A percentile compares a stretch with the other conserved stretches of the same genome.
Conservation (phyloP, 2,797 vertebrate species). For the Catostomus latipinnis region DNA sequence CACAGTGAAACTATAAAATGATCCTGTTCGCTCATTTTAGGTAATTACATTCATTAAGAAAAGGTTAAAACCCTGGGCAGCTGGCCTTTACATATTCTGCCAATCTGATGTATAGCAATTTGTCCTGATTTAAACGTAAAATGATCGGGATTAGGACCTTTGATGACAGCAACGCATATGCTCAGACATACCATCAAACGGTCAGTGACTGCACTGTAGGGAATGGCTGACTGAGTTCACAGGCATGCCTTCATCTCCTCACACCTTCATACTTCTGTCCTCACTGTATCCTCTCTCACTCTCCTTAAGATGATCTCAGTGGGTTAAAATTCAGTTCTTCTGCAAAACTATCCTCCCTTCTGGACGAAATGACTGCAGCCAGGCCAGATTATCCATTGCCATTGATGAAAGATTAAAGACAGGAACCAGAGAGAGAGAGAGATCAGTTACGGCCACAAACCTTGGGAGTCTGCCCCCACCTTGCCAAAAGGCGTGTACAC, state of each 20-base stretch:
- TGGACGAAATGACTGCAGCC: slow-evolving; percentile 41
- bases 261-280: slow-evolving; percentile 58
- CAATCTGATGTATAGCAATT: slow-evolving; percentile 74
- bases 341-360: slow-evolving; percentile 56
- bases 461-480: slow-evolving; percentile 46
- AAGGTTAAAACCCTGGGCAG: slow-evolving; percentile 72
- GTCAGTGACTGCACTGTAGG: slow-evolving; percentile 46
- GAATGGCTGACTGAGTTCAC: slow-evolving; percentile 51
- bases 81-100: not conserved
- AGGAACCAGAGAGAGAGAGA: slow-evolving; percentile 7
- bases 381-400: slow-evolving; percentile 66
- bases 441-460: slow-evolving; percentile 30
- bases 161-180: slow-evolving; percentile 60
- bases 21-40: slow-evolving; percentile 58
- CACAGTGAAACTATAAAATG: slow-evolving; percentile 65
- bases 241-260: slow-evolving; percentile 23
- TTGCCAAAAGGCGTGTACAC: slow-evolving; percentile 50
- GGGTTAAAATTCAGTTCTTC: slow-evolving; percentile 71
- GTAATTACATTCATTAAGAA: slow-evolving; percentile 70
- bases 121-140: slow-evolving; percentile 63
- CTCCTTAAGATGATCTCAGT: slow-evolving; percentile 62
- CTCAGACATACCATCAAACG: slow-evolving; percentile 41
- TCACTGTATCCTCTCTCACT: slow-evolving; percentile 40
- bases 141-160: slow-evolving; percentile 63
- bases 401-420: slow-evolving; percentile 72